Base-by-base conservation (phyloP, 2,888 invertebrate species). In the Coleophora deauratella region DNA sequence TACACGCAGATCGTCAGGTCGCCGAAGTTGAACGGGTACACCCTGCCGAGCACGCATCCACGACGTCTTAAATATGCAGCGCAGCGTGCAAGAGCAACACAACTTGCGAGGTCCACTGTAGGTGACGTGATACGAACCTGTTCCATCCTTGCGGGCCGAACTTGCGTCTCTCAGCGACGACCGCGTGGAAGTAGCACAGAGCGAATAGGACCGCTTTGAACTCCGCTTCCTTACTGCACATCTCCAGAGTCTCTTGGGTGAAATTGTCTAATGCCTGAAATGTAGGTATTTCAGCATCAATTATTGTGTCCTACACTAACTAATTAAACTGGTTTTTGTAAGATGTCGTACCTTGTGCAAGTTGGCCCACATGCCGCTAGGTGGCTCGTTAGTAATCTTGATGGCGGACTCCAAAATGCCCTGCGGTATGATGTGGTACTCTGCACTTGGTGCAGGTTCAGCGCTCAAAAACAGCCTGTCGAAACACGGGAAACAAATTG, bases 71-170 rank as follows among this genome's bases (percentile, higher is more conserved):
- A n/a, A n/a, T n/a, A n/a, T n/a, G n/a, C n/a, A n/a, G 21, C 21
- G 21, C 21, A 21, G 21, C 21, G 21, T n/a, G n/a, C n/a, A n/a
- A n/a, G n/a, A n/a, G n/a, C n/a, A n/a, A n/a, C n/a, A n/a, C n/a
- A n/a, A n/a, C n/a, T n/a, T n/a, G n/a, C n/a, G n/a, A n/a, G n/a
- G n/a, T n/a, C n/a, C n/a, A n/a, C n/a, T n/a, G n/a, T n/a, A n/a
- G n/a, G n/a, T n/a, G n/a, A n/a, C n/a, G n/a, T n/a, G n/a, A n/a
- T 4, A 21, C 21, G 37, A 54, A 81, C 74, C 91, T 89, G 66
- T 96, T 96, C 96, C 96, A 96, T 9, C 96, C 96, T 72, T 97
- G 96, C 0, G 98, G 93, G 0, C 97, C 98, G 68, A 98, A 98
- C 79, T 98, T 97, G 33, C 96, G 88, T 45, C 97, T 86, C 72